Evolutionary conservation across 2,113 vertebrate genomes (phyloP), one percentile per base, ranked within the genome.

Genomic region (Nesoenas mayeri): DNA sequence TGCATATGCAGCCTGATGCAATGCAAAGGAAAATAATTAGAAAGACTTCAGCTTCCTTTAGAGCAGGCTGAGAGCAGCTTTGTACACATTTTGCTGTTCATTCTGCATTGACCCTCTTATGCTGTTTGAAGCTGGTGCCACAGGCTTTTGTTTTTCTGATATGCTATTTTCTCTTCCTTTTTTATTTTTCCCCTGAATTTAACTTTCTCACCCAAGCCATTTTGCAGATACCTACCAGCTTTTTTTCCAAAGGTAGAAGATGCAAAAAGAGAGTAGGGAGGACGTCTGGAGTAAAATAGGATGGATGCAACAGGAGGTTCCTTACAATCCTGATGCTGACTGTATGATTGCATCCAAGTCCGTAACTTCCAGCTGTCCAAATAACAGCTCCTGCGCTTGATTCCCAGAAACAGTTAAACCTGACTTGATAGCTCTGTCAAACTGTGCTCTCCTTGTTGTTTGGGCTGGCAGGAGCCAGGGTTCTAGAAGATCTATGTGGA

Each of bases 11-110:
- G 15, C 60, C 67, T 83, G 75, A 85, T 93, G 71, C n/a, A 85
- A 69, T 77, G 54, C 50, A 61, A 85, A 93, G 28, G 50, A 61
- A 91, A 85, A 62, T 79, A 86, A 94, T 93, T 83, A 71, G 87
- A 74, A 79, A 56, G 47, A 69, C 17, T 85, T 94, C 29, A 88
- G 34, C 22, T 86, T 82, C 60, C 82, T 86, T 80, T 22, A 67
- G 65, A 91, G 72, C 38, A 85, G 34, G 20, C 67, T 80, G 34
- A 3, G 3, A 64, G 71, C 67, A 88, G 48, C 81, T 90, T 44
- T 80, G 26, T 78, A 5, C 47, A 18, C 60, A 20, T 94, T 88
- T 83, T 77, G 54, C 61, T 53, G 6, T 79, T 95, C 74, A 78
- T 82, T 88, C 64, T 85, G 82, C 75, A 32, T 62, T 85, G 64